phyloP scores from a whole-genome alignment of 2,888 invertebrate species.

The Torymus tubicola region DNA sequence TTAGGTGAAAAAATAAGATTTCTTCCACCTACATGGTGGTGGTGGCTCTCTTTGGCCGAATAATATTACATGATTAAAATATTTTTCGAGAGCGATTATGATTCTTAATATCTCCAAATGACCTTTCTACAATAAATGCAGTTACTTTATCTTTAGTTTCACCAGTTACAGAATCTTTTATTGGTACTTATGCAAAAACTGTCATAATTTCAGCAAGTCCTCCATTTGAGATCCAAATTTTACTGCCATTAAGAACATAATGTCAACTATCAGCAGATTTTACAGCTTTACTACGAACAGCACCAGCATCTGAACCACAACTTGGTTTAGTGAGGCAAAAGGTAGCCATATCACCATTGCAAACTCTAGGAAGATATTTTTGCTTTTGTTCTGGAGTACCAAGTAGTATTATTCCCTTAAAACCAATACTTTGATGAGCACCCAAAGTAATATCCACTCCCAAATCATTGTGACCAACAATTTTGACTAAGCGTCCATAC shows the following conservation, averaged over 20 bases:
- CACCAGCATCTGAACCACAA: constrained; percentile 96
- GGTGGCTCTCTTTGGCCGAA: no score
- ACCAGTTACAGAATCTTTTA: constrained; percentile 82
- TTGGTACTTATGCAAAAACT: constrained; percentile 95
- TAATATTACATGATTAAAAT: no score
- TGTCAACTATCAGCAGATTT: constrained; percentile 92
- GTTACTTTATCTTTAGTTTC: constrained; percentile 86
- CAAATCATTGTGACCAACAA: constrained; percentile 94
- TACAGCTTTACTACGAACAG: constrained; percentile 90
- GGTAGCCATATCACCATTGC: constrained; percentile 90
- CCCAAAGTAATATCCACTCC: constrained; percentile 96
- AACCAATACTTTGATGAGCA: constrained; percentile 97
- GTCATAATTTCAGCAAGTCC: constrained; percentile 97
- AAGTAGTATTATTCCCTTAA: constrained; percentile 94
- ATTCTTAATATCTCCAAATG: constrained; percentile 96
- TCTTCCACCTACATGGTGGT: no score
- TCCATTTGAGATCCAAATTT: constrained; percentile 99
- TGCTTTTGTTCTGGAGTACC: constrained; percentile 93
- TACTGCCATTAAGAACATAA: constrained; percentile 95
- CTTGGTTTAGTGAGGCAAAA: constrained; percentile 97
- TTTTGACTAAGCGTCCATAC: constrained; percentile 94
- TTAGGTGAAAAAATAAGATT: no score
- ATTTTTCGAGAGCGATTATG: no score
- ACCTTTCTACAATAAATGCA: constrained; percentile 96
- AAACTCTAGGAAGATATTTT: constrained; percentile 93